phyloP scores from a whole-genome alignment of 2,888 invertebrate species.

The Megastigmus dorsalis region DNA sequence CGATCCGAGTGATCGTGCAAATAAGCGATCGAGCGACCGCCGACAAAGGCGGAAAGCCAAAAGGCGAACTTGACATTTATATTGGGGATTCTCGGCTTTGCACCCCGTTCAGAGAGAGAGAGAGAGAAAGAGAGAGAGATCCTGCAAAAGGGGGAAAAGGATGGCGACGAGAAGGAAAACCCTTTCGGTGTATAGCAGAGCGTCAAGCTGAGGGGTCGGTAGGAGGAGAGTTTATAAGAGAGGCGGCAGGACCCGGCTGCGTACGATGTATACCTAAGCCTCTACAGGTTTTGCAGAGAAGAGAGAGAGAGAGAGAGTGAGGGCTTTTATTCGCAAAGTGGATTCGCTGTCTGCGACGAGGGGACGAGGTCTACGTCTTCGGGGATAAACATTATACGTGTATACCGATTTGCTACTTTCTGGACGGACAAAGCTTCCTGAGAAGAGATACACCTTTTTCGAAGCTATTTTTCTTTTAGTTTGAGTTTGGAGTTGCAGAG shows the following conservation, averaged over 20 bases:
- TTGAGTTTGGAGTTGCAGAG: too few species aligned
- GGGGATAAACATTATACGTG: background rate
- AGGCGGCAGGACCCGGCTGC: background rate
- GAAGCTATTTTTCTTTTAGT: background rate
- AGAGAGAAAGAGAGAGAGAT: too few species aligned
- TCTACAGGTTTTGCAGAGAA: background rate
- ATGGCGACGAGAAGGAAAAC: conserved; percentile 11
- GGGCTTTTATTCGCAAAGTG: conserved; percentile 44
- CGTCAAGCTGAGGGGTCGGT: background rate
- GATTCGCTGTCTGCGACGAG: background rate
- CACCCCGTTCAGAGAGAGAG: conserved; percentile 63
- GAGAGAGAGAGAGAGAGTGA: too few species aligned
- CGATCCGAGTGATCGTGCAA: background rate
- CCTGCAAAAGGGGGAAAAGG: background rate
- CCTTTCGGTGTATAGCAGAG: conserved; percentile 30
- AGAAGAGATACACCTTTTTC: background rate
- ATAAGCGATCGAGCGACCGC: conserved; percentile 25
- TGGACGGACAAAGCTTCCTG: background rate
- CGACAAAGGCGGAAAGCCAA: conserved; percentile 60
- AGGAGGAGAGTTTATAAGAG: conserved; percentile 34
- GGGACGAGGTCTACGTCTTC: conserved; percentile 12
- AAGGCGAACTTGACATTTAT: conserved; percentile 73
- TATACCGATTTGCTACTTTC: conserved; percentile 14
- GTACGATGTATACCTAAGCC: conserved; percentile 23
- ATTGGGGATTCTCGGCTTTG: conserved; percentile 74